Evolutionary conservation across 2,113 vertebrate genomes (phyloP).

Genomic region (Brienomyrus brachyistius): DNA sequence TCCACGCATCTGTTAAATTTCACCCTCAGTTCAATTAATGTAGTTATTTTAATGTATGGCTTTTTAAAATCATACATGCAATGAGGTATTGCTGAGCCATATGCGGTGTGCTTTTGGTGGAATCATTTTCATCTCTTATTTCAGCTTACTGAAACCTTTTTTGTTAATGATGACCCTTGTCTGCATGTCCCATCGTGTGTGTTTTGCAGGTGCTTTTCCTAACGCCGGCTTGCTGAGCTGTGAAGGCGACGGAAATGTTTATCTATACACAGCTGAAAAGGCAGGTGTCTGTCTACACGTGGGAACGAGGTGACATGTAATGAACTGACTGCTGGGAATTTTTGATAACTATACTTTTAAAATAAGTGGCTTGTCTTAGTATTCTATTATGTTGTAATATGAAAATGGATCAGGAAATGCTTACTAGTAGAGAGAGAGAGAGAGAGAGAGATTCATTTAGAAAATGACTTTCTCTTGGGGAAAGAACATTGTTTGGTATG

Average conservation of each 20-base stretch:
- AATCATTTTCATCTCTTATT: not conserved
- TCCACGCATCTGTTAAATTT: too few relatives aligned
- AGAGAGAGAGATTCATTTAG: not conserved
- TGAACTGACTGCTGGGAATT: not conserved
- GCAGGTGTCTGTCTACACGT: not conserved
- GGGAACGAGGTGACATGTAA: not conserved
- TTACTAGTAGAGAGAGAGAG: not conserved
- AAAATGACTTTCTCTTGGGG: not conserved
- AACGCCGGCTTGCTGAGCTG: not conserved
- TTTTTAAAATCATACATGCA: too few relatives aligned
- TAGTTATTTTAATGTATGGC: not conserved
- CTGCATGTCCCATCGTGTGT: too few relatives aligned
- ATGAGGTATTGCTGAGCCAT: too few relatives aligned
- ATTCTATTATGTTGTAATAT: not conserved
- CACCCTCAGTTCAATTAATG: not conserved
- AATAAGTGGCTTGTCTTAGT: not conserved
- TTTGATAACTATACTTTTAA: not conserved
- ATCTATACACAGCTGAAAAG: not conserved
- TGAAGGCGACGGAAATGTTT: not conserved
- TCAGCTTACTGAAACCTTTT: not conserved
- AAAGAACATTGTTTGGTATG: not conserved
- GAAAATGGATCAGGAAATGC: not conserved
- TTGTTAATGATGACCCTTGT: not conserved
- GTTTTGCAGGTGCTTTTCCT: not conserved
- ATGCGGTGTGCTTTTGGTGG: too few relatives aligned